phyloP scores from a whole-genome alignment of 1,140 invertebrate genomes.

The Macrosteles quadrilineatus region DNA sequence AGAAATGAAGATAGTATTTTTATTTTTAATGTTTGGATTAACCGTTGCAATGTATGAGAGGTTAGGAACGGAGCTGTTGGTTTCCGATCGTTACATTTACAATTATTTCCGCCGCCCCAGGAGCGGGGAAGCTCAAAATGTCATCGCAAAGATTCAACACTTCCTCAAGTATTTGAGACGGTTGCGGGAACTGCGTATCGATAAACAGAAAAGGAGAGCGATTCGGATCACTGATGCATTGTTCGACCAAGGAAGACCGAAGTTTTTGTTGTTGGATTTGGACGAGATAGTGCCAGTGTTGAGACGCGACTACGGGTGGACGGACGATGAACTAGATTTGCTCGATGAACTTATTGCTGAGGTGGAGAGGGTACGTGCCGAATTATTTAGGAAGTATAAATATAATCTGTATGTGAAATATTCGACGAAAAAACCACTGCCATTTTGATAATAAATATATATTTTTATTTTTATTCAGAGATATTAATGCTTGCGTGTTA shows the following conservation, averaged over 20 bases:
- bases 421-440: not conserved
- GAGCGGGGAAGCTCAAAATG: not conserved
- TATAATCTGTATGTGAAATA: slow-evolving; percentile 1
- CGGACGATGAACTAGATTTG: not conserved
- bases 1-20: not conserved
- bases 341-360: not conserved
- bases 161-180: not conserved
- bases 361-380: not conserved
- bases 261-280: not conserved
- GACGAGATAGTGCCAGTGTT: not conserved
- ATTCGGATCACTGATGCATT: not conserved
- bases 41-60: not conserved
- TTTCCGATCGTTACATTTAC: not conserved
- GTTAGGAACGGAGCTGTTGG: not conserved
- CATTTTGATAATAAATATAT: not conserved
- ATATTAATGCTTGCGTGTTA: too few relatives aligned
- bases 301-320: not conserved
- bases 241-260: slow-evolving; percentile 10
- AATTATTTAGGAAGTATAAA: slow-evolving; percentile 3
- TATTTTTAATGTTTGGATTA: not conserved
- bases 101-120: not conserved
- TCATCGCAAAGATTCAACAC: not conserved
- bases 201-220: not conserved
- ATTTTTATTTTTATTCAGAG: too few relatives aligned
- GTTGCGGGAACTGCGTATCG: not conserved